Base-by-base conservation (phyloP, 2,797 vertebrate genomes). In the Pterois miles region DNA sequence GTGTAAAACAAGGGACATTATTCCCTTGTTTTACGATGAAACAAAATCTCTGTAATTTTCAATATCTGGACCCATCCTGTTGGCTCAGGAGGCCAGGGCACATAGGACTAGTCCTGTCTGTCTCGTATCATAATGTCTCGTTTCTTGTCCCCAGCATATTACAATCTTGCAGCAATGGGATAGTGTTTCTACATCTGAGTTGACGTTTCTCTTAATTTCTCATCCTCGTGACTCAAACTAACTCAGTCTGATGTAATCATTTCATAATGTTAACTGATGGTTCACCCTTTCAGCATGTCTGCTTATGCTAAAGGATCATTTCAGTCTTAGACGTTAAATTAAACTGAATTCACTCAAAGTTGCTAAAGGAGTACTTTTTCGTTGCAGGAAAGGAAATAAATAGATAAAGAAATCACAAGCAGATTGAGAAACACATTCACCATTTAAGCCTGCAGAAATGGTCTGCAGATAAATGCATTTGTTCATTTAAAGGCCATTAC, bases 1-100 rank as follows among this genome's bases (percentile, higher is more conserved):
- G 72, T 64, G 82, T 81, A 75, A 85, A 83, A 84, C 65, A 72
- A 74, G 66, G 33, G 12, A 69, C 40, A 65, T 73, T 73, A 77
- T 73, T 80, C 36, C 22, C 20, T 27, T 78, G 43, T 80, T 76
- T 73, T 65, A 78, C 58, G 62, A 72, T 85, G 8, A 79, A 80
- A 74, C 50, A 48, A 59, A 75, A 53, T 29, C 36, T 48, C 22
- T 34, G 53, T 59, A 13, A 53, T 78, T 62, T 82, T 76, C 48
- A 31, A 58, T 50, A 73, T 58, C 60, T 65, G 29, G 14, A 34
- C 23, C 14, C 11, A 50, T 50, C 16, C 25, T 36, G 22, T 40
- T 58, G 64, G 22, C 50, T 66, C 38, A 43, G 1, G 3, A 50
- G 48, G 34, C 12, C 53, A 73, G 12, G 1, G 5, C 6, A 43